Evolutionary conservation across 2,113 vertebrate genomes (phyloP), one percentile per base, ranked within the genome.

Genomic region (Saccopteryx bilineata): DNA sequence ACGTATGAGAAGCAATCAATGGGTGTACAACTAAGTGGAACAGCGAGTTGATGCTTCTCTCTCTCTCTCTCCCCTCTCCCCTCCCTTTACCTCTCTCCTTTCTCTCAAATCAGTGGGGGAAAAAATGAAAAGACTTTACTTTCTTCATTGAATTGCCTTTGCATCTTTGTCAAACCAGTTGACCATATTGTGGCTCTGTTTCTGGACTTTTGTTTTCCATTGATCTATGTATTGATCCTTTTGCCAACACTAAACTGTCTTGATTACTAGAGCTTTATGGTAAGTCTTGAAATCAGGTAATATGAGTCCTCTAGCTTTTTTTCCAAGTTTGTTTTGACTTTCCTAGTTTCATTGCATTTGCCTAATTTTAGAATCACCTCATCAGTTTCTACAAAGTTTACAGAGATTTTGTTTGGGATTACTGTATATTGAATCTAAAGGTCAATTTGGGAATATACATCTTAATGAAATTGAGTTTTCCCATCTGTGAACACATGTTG

Each of bases 221-320:
- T 63, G 11, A 24, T 54, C 9, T 39, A 0, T 82, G 28, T 74
- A 6, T 91, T 63, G 24, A 13, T 85, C 28, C 23, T 88, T 88
- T 78, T 17, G 7, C 50, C 28, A 74, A 15, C 24, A 69, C 24
- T 58, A 17, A 33, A 19, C 11, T 87, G 24, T 80, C 17, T 87
- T 93, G 87, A 58, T 75, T 71, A 52, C 24, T 69, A 1, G 68
- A 69, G 46, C 46, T 69, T 66, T 65, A 63, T 7, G 39, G 8
- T 91, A 79, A 61, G 7, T 92, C 52, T 71, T 95, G 46, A 65
- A 93, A 88, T 95, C 15, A 56, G 78, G 14, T 54, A 66, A 60
- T 95, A 1, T 61, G 63, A 66, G 5, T 31, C 72, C 13, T 96
- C 31, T 26, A 68, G 26, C 33, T 86, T 74, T 46, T 60, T 79